phyloP scores from a whole-genome alignment of 2,113 vertebrate species.

The Larimichthys polyactis region DNA sequence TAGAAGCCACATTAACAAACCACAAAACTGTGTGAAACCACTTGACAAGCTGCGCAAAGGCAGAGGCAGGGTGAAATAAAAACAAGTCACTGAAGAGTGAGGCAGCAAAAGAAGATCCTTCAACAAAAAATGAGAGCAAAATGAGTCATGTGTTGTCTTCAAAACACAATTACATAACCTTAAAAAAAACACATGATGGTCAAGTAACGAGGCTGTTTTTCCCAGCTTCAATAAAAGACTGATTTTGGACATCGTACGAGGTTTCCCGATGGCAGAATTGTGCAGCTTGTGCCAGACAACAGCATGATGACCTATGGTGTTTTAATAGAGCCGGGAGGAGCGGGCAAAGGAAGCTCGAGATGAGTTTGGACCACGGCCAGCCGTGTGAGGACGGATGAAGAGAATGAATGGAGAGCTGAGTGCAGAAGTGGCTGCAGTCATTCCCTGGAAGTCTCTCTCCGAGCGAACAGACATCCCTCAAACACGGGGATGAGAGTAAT shows the following conservation, averaged over 20 bases:
- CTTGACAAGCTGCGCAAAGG: not conserved
- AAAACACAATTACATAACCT: not conserved
- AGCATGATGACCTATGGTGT: conserved; percentile 60
- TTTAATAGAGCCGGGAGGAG: conserved; percentile 69
- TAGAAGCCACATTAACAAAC: not conserved
- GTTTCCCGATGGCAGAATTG: conserved; percentile 22
- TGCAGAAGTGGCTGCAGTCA: conserved; percentile 66
- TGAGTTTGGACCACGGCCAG: conserved; percentile 65
- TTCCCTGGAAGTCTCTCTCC: conserved; percentile 61
- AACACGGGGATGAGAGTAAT: conserved; percentile 42
- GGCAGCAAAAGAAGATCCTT: not conserved
- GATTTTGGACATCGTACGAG: conserved; percentile 5
- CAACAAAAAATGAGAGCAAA: not conserved
- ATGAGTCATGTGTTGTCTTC: not conserved
- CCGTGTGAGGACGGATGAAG: conserved; percentile 58
- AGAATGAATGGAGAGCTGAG: conserved; percentile 64
- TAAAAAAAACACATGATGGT: not conserved
- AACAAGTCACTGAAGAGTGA: not conserved
- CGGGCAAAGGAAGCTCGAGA: conserved; percentile 47
- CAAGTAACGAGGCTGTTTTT: not conserved
- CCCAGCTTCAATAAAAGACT: not conserved
- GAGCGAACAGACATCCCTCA: conserved; percentile 64
- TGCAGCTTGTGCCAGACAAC: conserved; percentile 58
- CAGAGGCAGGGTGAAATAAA: not conserved
- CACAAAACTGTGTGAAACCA: not conserved